phyloP scores from a whole-genome alignment of 1,140 invertebrate species.

The Brachionus manjavacas region DNA sequence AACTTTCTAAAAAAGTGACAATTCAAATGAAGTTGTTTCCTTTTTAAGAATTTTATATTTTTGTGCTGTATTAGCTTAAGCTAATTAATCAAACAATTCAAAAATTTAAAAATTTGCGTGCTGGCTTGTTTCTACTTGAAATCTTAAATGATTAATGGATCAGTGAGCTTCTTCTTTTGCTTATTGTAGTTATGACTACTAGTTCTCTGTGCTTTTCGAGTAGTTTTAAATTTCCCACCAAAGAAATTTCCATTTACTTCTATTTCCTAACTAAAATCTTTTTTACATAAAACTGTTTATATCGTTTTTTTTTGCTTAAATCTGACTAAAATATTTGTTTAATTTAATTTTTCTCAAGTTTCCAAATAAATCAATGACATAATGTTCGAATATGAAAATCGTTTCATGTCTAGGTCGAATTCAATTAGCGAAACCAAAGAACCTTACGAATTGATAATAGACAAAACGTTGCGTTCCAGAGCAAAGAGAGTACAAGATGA shows the following conservation, averaged over 20 bases:
- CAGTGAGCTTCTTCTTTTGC: constrained; percentile 14
- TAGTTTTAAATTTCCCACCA: constrained; percentile 12
- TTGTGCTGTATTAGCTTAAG: background rate
- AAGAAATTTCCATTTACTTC: background rate
- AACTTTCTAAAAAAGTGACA: background rate
- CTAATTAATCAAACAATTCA: background rate
- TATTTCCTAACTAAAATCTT: background rate
- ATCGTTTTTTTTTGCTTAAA: background rate
- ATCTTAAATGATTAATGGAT: constrained; percentile 31
- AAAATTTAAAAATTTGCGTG: background rate
- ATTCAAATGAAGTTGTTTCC: background rate
- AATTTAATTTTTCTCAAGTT: background rate
- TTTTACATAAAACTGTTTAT: constrained; percentile 13
- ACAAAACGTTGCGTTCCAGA: constrained; percentile 32
- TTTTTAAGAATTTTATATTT: background rate
- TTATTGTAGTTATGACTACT: constrained; percentile 32
- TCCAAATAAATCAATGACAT: background rate
- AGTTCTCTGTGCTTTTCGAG: background rate
- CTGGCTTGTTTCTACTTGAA: constrained; percentile 19
- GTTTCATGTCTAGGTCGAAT: constrained; percentile 1
- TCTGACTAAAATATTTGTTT: background rate
- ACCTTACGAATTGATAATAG: constrained; percentile 24
- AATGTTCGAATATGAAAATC: constrained; percentile 32
- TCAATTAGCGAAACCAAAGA: background rate
- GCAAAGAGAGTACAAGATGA: background rate